These are phyloP conservation scores for Alloscopus bannaensis DNA, from an alignment of 2,888 invertebrate genomes.

Conservation along the genomic window DNA sequence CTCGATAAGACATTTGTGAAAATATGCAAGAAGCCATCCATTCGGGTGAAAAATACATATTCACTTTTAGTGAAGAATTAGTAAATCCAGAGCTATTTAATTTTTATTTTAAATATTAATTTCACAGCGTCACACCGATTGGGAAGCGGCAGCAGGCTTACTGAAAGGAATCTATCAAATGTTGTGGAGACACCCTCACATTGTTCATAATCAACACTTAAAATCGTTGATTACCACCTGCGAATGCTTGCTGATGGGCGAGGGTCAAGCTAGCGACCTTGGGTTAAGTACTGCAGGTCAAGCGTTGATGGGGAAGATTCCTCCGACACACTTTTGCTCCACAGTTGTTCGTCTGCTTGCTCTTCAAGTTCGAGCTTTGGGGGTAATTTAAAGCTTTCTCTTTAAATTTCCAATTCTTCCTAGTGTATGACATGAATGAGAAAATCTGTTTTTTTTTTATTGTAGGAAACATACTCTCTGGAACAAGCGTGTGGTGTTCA, in stretches of 20 bases:
- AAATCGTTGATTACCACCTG: slow-evolving; percentile 91
- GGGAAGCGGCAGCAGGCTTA: slow-evolving; percentile 96
- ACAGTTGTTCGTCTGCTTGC: slow-evolving; percentile 96
- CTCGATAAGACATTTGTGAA: slow-evolving; percentile 98
- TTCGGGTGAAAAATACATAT: slow-evolving; percentile 79
- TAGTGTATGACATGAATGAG: too few relatives aligned
- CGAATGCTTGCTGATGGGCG: slow-evolving; percentile 89
- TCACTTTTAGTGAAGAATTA: too few relatives aligned
- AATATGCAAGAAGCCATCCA: slow-evolving; percentile 96
- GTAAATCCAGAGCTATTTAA: slow-evolving; percentile 16
- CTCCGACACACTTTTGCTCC: slow-evolving; percentile 96
- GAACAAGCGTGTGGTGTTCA: slow-evolving; percentile 97
- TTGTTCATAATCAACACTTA: slow-evolving; percentile 94
- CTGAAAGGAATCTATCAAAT: slow-evolving; percentile 97
- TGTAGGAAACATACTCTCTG: slow-evolving; percentile 87
- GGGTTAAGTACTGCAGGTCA: slow-evolving; percentile 84
- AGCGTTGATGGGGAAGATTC: slow-evolving; percentile 92
- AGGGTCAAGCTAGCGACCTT: slow-evolving; percentile 81
- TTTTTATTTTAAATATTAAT: slow-evolving; percentile 14
- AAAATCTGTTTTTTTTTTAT: slow-evolving; percentile 56
- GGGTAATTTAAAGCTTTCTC: too few relatives aligned
- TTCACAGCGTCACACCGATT: slow-evolving; percentile 91
- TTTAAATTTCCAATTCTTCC: too few relatives aligned
- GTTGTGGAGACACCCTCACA: slow-evolving; percentile 93
- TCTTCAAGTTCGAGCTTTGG: slow-evolving; percentile 94